These are phyloP conservation scores for Plebejus anna DNA, from an alignment of 2,888 invertebrate genomes.

Conservation along the genomic window DNA sequence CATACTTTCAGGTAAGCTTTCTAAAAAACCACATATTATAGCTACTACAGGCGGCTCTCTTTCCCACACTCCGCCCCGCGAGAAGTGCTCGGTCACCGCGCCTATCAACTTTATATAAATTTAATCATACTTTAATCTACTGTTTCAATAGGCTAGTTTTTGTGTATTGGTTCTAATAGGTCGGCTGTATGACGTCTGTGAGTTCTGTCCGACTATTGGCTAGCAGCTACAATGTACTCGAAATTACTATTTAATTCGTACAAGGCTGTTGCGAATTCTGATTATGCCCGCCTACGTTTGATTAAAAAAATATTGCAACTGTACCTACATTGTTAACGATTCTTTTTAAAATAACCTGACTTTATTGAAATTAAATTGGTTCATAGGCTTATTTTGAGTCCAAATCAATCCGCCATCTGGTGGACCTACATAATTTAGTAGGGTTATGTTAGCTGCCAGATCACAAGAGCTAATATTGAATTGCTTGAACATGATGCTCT, in stretches of 20 bases:
- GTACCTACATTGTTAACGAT: background rate
- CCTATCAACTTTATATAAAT: constrained; percentile 56
- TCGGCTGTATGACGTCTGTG: constrained; percentile 43
- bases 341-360: too few species aligned
- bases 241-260: constrained; percentile 19
- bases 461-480: too few species aligned
- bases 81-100: constrained; percentile 61
- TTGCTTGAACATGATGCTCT: too few species aligned
- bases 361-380: too few species aligned
- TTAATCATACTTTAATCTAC: constrained; percentile 74
- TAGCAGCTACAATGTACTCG: background rate
- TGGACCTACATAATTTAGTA: too few species aligned
- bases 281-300: background rate
- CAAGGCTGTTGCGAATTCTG: constrained; percentile 20
- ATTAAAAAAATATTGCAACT: constrained; percentile 11
- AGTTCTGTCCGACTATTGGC: constrained; percentile 29
- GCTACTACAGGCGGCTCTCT: constrained; percentile 50
- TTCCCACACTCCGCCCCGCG: constrained; percentile 57
- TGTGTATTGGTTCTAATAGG: constrained; percentile 43
- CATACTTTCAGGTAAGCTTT: constrained; percentile 34
- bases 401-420: too few species aligned
- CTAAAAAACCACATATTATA: constrained; percentile 42
- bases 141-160: constrained; percentile 60
- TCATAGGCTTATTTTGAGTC: too few species aligned
- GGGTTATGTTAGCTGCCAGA: too few species aligned